Base-by-base conservation (phyloP, 1,140 invertebrate genomes). In the Eueides isabella region DNA sequence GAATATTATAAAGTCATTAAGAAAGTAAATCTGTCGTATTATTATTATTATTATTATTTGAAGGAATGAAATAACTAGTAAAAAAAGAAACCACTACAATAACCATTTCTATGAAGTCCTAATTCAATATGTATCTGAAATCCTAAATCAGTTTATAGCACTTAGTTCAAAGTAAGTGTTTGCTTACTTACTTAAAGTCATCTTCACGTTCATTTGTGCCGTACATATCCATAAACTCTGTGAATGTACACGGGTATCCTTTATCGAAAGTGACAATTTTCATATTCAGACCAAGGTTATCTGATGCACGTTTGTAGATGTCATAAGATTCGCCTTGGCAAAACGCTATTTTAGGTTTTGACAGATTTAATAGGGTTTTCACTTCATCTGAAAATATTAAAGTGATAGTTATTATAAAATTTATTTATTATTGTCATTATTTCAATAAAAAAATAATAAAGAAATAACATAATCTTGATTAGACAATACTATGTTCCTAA, bases 371-470 rank as follows among this genome's bases (percentile, higher is more conserved):
- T 2, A 81, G 38, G 7, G 71, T 71, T 64, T 79, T 83, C 11
- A 88, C 79, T 78, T 86, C 86, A 41, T 81, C 86, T 88, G 76
- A 19, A 83, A 84, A 41, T 11, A n/a, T 61, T 3, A 23, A 62
- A 6, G 5, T 44, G n/a, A n/a, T n/a, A n/a, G 35, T 16, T 35
- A 12, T 35, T 35, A 12, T 0, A 2, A 35, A 35, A 12, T 0
- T 35, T 14, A 35, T 14, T 41, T 31, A 31, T 4, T 41, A 38
- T 38, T 38, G 12, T 11, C 2, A 11, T 0, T 41, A 38, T 7
- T 38, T 19, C 5, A 19, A 44, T 19, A 44, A 2, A 23, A 44
- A n/a, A 19, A 19, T 44, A 44, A 38, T 38, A 41, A 14, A 2
- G 14, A 41, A 41, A 31, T 1, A n/a, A 28, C 30, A 62, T 28